Evolutionary conservation across 2,113 vertebrate species (phyloP).

Genomic region (Origma solitaria): DNA sequence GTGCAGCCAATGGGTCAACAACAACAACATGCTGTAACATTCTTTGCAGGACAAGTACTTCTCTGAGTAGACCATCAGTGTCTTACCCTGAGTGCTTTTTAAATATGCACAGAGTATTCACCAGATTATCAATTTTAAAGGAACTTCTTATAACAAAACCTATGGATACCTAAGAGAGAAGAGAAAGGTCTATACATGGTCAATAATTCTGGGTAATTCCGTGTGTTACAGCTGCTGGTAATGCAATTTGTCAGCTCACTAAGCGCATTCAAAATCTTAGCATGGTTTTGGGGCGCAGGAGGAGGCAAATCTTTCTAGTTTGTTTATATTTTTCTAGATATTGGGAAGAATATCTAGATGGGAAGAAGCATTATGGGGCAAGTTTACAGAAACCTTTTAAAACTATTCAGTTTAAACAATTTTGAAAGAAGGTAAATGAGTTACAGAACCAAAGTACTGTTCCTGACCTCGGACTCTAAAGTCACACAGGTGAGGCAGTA

Average conservation of each 20-base stretch:
- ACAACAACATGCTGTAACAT: neutral
- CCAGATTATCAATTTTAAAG: neutral
- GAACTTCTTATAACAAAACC: neutral
- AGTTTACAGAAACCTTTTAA: neutral
- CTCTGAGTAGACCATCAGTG: neutral
- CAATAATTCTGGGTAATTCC: neutral
- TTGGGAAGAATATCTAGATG: neutral
- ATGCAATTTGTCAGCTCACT: neutral
- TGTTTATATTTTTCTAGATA: neutral
- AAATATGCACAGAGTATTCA: neutral
- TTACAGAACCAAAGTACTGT: neutral
- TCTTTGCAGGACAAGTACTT: neutral
- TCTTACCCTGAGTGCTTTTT: neutral
- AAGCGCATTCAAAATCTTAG: neutral
- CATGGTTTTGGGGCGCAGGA: fast-evolving
- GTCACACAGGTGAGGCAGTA: neutral
- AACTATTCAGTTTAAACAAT: neutral
- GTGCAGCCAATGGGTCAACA: neutral
- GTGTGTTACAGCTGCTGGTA: neutral
- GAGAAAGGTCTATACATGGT: neutral
- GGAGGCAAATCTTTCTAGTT: neutral
- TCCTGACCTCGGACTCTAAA: neutral
- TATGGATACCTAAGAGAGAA: neutral
- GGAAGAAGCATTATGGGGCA: neutral
- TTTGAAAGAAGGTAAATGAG: neutral